Percentiles rank a stretch among this genome's conserved stretches.
phyloP scores from a whole-genome alignment of 2,797 vertebrate genomes.

The Molossus alvarezi region DNA sequence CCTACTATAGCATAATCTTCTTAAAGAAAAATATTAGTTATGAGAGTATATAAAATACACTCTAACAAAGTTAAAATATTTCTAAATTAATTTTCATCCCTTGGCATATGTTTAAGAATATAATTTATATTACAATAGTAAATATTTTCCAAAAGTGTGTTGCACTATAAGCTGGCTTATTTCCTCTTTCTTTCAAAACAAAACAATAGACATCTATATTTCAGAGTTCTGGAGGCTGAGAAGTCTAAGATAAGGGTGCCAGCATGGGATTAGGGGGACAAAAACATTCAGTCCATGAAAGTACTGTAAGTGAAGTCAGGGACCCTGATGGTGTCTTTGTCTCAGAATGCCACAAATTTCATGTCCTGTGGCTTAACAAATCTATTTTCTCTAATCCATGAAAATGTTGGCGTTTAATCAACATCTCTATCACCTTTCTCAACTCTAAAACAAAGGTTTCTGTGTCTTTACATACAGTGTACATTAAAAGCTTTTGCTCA shows the following conservation, averaged over 20 bases:
- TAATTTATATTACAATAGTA: neutral
- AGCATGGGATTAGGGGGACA: neutral
- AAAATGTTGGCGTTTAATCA: neutral
- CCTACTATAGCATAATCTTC: neutral
- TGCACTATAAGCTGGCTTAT: neutral
- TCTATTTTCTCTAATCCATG: neutral
- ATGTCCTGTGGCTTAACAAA: neutral
- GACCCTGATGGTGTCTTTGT: neutral
- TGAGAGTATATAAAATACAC: conserved; percentile 20
- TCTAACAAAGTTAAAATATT: conserved; percentile 4
- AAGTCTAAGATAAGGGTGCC: neutral
- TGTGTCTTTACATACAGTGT: neutral
- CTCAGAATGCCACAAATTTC: neutral
- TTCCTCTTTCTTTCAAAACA: neutral
- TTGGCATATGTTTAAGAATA: neutral
- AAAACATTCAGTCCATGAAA: neutral
- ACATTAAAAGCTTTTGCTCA: neutral
- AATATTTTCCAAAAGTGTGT: conserved; percentile 45
- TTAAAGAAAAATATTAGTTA: conserved; percentile 17
- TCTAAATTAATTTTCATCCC: conserved; percentile 29
- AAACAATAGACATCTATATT: neutral
- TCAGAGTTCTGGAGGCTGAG: neutral
- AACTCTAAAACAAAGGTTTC: neutral
- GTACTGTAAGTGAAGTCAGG: neutral
- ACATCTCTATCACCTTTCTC: neutral